phyloP scores from a whole-genome alignment of 2,888 invertebrate species.

The Apoda limacodes region DNA sequence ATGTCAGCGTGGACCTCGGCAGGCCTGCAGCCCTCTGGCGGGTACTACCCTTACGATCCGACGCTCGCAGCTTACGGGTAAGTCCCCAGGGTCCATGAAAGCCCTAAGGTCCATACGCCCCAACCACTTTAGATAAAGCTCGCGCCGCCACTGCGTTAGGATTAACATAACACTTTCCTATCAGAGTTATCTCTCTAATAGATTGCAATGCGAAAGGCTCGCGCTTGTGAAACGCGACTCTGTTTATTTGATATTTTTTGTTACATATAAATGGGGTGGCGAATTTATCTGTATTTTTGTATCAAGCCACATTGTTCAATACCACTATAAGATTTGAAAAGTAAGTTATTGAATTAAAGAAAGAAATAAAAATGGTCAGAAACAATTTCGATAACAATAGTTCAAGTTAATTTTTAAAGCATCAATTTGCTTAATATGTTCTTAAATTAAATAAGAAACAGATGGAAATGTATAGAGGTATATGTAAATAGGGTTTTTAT shows the following conservation, averaged over 20 bases:
- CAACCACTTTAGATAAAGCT: slow-evolving; percentile 62
- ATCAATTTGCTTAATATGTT: no score
- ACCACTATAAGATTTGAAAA: slow-evolving; percentile 19
- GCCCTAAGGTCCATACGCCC: slow-evolving; percentile 42
- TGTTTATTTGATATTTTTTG: slow-evolving; percentile 46
- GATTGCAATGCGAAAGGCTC: slow-evolving; percentile 65
- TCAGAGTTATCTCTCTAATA: slow-evolving; percentile 59
- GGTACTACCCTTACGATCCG: slow-evolving; percentile 94
- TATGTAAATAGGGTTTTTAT: no score
- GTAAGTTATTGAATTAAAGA: slow-evolving; percentile 28
- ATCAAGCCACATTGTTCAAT: slow-evolving; percentile 27
- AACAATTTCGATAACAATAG: no score
- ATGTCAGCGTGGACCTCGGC: slow-evolving; percentile 94
- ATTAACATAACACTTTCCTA: slow-evolving; percentile 61
- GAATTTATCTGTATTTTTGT: slow-evolving; percentile 23
- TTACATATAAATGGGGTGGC: slow-evolving; percentile 47
- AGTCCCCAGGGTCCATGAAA: slow-evolving; percentile 64
- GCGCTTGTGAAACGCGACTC: slow-evolving; percentile 56
- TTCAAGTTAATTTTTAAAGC: no score
- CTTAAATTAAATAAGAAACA: no score
- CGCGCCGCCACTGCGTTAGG: slow-evolving; percentile 44
- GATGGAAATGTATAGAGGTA: no score
- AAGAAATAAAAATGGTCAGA: no score
- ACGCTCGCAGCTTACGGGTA: slow-evolving; percentile 94
- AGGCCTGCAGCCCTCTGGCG: slow-evolving; percentile 89